Conservation (phyloP, 2,888 invertebrate genomes). For the Psococerastis gibbosa region DNA sequence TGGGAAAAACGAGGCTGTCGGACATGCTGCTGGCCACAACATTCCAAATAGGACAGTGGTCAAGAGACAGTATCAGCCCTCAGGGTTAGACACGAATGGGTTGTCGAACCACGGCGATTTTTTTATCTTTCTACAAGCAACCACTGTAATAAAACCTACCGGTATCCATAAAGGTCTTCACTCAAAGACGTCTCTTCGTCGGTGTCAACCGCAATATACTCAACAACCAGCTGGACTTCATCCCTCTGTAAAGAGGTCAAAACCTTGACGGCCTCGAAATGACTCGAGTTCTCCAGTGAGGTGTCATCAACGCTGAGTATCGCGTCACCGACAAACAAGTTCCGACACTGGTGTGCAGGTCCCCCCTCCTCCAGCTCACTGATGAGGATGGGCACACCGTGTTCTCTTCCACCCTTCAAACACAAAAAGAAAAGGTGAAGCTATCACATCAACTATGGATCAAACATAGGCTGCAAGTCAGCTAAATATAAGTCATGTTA, state of each 20-base stretch:
- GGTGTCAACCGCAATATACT: conserved; percentile 48
- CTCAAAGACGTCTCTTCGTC: conserved; percentile 47
- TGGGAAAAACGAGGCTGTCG: no score
- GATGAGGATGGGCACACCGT: conserved; percentile 69
- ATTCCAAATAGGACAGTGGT: no score
- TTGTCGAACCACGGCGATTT: no score
- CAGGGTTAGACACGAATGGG: no score
- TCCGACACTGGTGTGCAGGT: conserved; percentile 47
- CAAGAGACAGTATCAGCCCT: no score
- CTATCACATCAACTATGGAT: no score
- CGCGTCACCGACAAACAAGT: conserved; percentile 63
- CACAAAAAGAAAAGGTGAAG: no score
- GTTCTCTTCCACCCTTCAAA: conserved; percentile 61
- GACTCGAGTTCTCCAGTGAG: conserved; percentile 30
- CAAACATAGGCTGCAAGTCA: no score
- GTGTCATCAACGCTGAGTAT: conserved; percentile 62
- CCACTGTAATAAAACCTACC: no score
- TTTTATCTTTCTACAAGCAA: no score
- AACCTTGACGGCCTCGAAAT: conserved; percentile 62
- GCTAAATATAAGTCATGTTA: no score
- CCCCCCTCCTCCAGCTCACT: conserved; percentile 68
- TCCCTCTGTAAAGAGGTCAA: conserved; percentile 53
- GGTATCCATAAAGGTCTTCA: conserved; percentile 33
- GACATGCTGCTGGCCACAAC: no score
- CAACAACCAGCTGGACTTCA: conserved; percentile 54